Evolutionary conservation across 2,113 vertebrate genomes (phyloP).

Genomic region (Stegostoma tigrinum): DNA sequence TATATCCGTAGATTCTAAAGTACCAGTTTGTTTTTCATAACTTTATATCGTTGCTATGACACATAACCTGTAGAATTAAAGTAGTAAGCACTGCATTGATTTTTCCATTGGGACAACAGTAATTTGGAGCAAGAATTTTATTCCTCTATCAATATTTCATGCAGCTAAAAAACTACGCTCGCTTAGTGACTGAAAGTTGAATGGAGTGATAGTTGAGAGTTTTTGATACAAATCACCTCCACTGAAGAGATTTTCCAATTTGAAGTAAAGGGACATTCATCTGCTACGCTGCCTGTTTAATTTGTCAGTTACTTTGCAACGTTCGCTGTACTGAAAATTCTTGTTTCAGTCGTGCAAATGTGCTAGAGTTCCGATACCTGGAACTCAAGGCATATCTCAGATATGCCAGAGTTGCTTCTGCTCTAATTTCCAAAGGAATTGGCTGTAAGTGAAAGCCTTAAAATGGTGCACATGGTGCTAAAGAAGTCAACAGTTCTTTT

Average conservation of each 20-base stretch:
- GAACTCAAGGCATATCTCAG: neutral
- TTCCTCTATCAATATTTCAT: neutral
- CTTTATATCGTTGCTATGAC: neutral
- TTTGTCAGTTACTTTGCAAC: neutral
- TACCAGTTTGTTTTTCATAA: neutral
- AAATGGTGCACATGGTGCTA: neutral
- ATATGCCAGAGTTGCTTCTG: neutral
- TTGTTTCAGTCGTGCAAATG: neutral
- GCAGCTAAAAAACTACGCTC: neutral
- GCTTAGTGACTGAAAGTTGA: neutral
- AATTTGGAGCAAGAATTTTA: slow-evolving; percentile 21
- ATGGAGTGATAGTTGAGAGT: neutral
- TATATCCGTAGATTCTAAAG: neutral
- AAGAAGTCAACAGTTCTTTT: neutral
- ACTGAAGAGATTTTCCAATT: neutral
- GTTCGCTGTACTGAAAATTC: neutral
- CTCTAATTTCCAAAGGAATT: neutral
- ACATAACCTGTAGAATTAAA: neutral
- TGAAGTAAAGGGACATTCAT: neutral
- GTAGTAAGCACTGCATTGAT: slow-evolving; percentile 6
- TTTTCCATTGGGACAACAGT: neutral
- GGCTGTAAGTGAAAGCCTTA: neutral
- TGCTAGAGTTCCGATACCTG: neutral
- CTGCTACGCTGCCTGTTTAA: neutral
- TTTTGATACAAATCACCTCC: neutral